Evolutionary conservation across 2,113 vertebrate genomes (phyloP).

Genomic region (Oreotrochilus melanogaster): DNA sequence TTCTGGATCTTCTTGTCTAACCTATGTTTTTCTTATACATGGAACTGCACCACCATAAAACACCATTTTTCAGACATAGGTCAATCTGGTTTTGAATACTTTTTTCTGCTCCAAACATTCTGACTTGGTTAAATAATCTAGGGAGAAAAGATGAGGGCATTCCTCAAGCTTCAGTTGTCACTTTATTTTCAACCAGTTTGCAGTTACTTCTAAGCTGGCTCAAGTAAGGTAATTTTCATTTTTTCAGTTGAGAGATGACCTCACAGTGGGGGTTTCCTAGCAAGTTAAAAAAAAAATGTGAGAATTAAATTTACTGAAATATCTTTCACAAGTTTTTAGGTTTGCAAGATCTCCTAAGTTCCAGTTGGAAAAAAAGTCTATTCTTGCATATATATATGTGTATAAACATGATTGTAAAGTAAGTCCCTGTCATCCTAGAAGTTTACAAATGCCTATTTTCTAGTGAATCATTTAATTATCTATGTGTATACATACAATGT

Average conservation of each 20-base stretch:
- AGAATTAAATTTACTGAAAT: background rate
- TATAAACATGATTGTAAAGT: background rate
- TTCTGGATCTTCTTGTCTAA: too few species aligned
- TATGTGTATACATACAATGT: background rate
- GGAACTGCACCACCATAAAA: too few species aligned
- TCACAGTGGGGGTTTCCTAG: background rate
- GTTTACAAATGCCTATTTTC: background rate
- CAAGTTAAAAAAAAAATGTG: background rate
- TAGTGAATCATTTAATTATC: background rate
- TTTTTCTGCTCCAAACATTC: too few species aligned
- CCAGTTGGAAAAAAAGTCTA: background rate
- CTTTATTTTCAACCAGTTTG: background rate
- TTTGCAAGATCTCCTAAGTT: background rate
- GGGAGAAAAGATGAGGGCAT: background rate
- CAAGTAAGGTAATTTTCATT: background rate
- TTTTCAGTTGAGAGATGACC: background rate
- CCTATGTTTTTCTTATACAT: too few species aligned
- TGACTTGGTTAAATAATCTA: too few species aligned
- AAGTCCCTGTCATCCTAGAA: background rate
- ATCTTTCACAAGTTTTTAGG: background rate
- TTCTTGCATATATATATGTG: background rate
- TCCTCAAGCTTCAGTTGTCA: background rate
- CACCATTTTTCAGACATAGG: too few species aligned
- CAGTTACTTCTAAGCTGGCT: background rate
- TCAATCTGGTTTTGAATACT: too few species aligned